phyloP scores from a whole-genome alignment of 2,113 vertebrate species.

The Siniperca chuatsi region DNA sequence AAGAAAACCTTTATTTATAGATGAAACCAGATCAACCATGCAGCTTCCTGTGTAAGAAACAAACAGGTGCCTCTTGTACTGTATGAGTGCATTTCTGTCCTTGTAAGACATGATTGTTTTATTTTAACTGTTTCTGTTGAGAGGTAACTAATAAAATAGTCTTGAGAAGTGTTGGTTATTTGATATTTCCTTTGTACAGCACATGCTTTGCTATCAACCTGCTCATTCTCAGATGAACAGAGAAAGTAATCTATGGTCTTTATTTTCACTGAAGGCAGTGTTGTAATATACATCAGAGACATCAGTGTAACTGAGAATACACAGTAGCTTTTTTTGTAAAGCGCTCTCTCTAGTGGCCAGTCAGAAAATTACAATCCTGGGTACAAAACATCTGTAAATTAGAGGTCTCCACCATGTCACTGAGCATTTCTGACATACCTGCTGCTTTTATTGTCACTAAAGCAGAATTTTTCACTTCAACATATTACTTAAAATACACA shows the following conservation, averaged over 20 bases:
- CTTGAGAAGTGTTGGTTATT: conserved; percentile 1
- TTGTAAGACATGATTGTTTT: conserved; percentile 35
- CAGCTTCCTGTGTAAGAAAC: conserved; percentile 15
- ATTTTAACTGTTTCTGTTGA: conserved; percentile 22
- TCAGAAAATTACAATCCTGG: not conserved
- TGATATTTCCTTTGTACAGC: not conserved
- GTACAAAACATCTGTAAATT: not conserved
- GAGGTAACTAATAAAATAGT: conserved; percentile 43
- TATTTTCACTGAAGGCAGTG: too few relatives aligned
- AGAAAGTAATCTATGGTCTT: not conserved
- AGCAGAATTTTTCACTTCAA: not conserved
- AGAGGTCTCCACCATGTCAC: not conserved
- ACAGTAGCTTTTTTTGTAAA: not conserved
- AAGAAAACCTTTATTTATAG: too few relatives aligned
- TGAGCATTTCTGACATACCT: not conserved
- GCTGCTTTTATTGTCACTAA: not conserved
- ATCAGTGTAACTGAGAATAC: not conserved
- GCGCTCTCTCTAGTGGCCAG: conserved; percentile 44
- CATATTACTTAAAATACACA: not conserved
- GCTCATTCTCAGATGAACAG: not conserved
- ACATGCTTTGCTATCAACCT: not conserved
- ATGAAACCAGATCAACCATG: not conserved
- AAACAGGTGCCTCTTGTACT: conserved; percentile 56
- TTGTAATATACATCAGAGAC: not conserved
- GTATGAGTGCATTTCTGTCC: conserved; percentile 25